Conservation (phyloP, 2,888 invertebrate genomes). For the Keiferia lycopersicella region DNA sequence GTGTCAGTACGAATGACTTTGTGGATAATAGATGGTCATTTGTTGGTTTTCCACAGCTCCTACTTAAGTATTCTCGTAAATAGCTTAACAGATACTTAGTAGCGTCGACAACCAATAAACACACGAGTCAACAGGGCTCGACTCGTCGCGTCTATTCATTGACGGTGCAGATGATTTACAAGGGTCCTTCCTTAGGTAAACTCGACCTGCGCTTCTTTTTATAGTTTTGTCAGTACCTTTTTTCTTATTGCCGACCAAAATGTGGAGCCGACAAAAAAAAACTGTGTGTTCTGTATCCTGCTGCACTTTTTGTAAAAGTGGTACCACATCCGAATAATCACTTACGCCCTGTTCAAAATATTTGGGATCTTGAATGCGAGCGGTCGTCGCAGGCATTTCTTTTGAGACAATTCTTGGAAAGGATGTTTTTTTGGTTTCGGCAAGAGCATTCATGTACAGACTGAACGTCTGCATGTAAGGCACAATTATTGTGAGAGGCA, state of each 20-base stretch:
- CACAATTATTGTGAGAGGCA: conserved; percentile 33
- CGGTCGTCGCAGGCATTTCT: conserved; percentile 62
- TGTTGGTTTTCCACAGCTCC: conserved; percentile 44
- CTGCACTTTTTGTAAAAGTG: conserved; percentile 75
- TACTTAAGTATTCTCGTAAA: conserved; percentile 64
- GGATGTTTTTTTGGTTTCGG: conserved; percentile 51
- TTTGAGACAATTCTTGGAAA: conserved; percentile 69
- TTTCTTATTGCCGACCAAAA: conserved; percentile 74
- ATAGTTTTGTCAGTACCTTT: conserved; percentile 75
- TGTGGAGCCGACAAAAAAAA: conserved; percentile 74
- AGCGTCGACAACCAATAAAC: conserved; percentile 75
- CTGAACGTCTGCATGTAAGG: conserved; percentile 43
- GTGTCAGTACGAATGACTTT: conserved; percentile 21
- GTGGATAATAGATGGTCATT: conserved; percentile 33
- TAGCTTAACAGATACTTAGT: conserved; percentile 74
- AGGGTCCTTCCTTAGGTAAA: conserved; percentile 81
- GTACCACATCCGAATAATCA: conserved; percentile 81
- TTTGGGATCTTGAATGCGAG: conserved; percentile 73
- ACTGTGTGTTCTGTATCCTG: conserved; percentile 75
- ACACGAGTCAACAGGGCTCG: conserved; percentile 75
- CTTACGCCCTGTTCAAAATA: conserved; percentile 78
- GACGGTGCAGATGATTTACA: conserved; percentile 77
- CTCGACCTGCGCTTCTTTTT: conserved; percentile 78
- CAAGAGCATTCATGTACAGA: conserved; percentile 46
- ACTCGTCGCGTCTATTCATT: conserved; percentile 71